phyloP scores from a whole-genome alignment of 2,113 vertebrate genomes.

The Heliornis fulica region DNA sequence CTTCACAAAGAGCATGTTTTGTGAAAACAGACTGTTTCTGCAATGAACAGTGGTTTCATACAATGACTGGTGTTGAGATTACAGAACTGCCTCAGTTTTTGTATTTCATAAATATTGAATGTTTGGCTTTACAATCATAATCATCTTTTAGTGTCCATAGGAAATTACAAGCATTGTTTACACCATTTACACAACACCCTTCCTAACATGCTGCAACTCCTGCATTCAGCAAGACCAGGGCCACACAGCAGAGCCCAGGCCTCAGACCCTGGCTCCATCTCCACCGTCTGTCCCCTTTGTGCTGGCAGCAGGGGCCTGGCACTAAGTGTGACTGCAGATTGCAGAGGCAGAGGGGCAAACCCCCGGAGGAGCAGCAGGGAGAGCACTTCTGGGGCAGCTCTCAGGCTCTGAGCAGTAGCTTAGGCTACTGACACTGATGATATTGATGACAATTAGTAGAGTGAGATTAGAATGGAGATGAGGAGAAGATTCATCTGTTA shows the following conservation, averaged over 20 bases:
- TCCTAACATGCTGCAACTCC: background rate
- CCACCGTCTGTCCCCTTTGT: background rate
- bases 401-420: background rate
- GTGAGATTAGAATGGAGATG: conserved; percentile 56
- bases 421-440: conserved; percentile 51
- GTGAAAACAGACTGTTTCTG: background rate
- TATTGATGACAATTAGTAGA: conserved; percentile 62
- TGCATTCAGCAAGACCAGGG: background rate
- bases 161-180: background rate
- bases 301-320: background rate
- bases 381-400: background rate
- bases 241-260: background rate
- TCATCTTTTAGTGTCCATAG: background rate
- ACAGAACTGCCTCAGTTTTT: background rate
- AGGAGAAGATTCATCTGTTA: conserved; percentile 66
- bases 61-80: background rate
- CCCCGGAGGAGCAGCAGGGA: conserved; percentile 21
- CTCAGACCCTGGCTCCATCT: background rate
- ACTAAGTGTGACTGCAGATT: conserved; percentile 1
- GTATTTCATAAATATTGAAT: background rate
- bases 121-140: background rate
- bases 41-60: background rate
- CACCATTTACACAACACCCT: background rate
- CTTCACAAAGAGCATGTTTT: background rate
- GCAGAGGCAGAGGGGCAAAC: background rate